Conservation (phyloP, 2,113 vertebrate species). For the Sceloporus tristichus region DNA sequence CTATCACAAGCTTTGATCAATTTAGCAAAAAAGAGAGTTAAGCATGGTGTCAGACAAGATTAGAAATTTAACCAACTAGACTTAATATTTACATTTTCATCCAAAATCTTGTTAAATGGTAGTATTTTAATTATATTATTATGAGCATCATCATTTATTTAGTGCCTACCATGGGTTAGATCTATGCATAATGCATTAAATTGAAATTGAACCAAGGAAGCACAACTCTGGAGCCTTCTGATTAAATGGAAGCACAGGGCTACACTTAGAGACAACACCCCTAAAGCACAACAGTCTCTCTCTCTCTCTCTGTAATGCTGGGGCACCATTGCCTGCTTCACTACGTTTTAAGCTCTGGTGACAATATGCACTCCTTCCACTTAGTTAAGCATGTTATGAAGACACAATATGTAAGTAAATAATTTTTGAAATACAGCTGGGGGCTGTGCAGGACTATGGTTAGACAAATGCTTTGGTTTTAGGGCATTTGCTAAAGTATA, state of each 20-base stretch:
- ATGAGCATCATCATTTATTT: constrained; percentile 22
- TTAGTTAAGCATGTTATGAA: background rate
- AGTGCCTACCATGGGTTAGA: background rate
- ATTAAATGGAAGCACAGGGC: background rate
- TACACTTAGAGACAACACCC: background rate
- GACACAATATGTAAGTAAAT: background rate
- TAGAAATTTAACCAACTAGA: constrained; percentile 3
- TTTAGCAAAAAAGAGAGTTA: background rate
- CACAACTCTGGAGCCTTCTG: background rate
- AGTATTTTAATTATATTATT: constrained; percentile 20
- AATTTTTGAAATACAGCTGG: background rate
- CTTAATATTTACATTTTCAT: constrained; percentile 11
- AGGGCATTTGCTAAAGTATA: background rate
- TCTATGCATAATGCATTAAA: constrained; percentile 17
- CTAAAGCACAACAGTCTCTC: background rate
- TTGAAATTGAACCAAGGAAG: constrained; percentile 20
- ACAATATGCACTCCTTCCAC: background rate
- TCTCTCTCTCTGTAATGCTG: background rate
- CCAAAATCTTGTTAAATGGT: background rate
- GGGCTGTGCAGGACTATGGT: background rate
- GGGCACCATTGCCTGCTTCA: background rate
- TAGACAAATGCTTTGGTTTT: background rate
- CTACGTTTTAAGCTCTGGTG: background rate
- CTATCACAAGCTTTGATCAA: no score
- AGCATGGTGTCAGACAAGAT: background rate